Base-by-base conservation (phyloP, 2,797 vertebrate species). In the Morus bassanus region DNA sequence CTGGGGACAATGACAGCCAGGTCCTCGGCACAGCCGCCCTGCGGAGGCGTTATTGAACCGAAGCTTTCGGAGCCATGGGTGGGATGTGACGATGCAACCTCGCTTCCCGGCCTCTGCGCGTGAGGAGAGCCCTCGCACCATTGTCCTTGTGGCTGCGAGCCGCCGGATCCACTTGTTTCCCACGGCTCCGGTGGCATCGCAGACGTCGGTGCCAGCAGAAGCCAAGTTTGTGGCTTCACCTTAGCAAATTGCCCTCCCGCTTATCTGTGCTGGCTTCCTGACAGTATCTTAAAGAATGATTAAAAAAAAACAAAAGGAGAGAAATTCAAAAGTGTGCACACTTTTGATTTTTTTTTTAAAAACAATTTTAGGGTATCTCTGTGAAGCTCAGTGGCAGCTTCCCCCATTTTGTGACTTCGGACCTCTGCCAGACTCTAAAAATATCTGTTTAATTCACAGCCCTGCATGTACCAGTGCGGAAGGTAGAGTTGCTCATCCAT, bases 31-130 rank as follows among this genome's bases (percentile, higher is more conserved):
- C 1, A 1, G 50, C 60, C 27, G 2, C 18, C 37, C 56, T 1
- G 0, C 3, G 3, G 41, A 39, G 31, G 48, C 5, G 2, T 4
- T 10, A 10, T 11, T 9, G 9, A 35, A 1, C 10, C 37, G 0
- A 4, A 45, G 68, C 41, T 16, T 25, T 41, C 0, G 0, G 63
- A 65, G 77, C 64, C 2, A 3, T 3, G 61, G 57, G 22, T 39
- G 76, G 46, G 56, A 5, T 17, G 54, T 3, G 8, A 10, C 11
- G 13, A 6, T 1, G 6, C 43, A 24, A 0, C 13, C 23, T 35
- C 3, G 1, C 31, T 68, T 18, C 24, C n/a, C 14, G 5, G 30
- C 57, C 70, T 39, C 27, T 30, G 13, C 2, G 17, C 48, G 3
- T 11, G 51, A 33, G 33, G 23, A 76, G 41, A 91, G 37, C 41